A percentile compares a stretch with the other conserved stretches of the same genome.
phyloP scores from a whole-genome alignment of 2,113 vertebrate species.

The Electrona antarctica region DNA sequence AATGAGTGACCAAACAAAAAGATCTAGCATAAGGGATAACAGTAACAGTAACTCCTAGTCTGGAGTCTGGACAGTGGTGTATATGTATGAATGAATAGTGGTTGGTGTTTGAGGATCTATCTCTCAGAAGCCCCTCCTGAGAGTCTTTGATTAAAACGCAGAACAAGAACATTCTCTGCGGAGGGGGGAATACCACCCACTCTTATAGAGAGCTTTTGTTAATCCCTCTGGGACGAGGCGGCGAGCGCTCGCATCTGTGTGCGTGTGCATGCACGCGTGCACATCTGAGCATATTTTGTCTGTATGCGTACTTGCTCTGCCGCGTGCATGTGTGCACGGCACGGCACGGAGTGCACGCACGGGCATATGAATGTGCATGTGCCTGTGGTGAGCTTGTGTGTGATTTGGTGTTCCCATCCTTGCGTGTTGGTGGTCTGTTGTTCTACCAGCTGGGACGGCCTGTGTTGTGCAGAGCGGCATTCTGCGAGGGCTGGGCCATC shows the following conservation, averaged over 20 bases:
- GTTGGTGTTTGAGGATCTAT: not conserved
- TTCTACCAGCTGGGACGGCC: constrained; percentile 22
- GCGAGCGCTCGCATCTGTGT: not conserved
- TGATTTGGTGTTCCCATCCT: not conserved
- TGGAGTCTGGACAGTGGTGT: no score
- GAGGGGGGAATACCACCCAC: constrained; percentile 14
- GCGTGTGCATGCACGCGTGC: not conserved
- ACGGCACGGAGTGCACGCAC: no score
- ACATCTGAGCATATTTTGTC: no score
- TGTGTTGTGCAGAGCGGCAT: constrained; percentile 33
- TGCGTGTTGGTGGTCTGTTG: no score
- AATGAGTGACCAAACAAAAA: no score
- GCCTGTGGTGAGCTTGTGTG: not conserved
- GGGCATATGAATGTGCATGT: not conserved
- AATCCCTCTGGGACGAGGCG: constrained; percentile 50
- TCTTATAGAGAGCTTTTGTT: constrained; percentile 58
- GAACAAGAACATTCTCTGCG: constrained; percentile 15
- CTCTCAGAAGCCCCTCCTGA: constrained; percentile 12
- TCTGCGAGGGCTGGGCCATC: constrained; percentile 50
- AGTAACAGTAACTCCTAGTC: no score
- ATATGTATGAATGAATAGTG: no score
- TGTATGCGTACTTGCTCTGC: no score
- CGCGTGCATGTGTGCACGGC: no score
- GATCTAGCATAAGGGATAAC: no score
- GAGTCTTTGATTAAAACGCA: constrained; percentile 44